phyloP scores from a whole-genome alignment of 2,113 vertebrate species.

The Poeciliopsis turrubarensis region DNA sequence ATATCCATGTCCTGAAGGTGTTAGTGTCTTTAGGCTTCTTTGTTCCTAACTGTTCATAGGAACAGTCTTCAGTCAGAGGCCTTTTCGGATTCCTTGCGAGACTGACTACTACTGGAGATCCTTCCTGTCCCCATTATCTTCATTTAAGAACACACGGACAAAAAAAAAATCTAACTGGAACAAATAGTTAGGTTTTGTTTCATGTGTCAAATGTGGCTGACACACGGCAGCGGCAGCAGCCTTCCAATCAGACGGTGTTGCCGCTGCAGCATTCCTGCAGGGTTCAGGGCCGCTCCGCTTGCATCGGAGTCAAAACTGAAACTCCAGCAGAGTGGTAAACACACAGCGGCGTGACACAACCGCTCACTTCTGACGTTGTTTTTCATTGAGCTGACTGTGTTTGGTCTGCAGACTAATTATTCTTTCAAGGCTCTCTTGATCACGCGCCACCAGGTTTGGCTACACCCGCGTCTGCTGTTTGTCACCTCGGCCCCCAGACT shows the following conservation, averaged over 20 bases:
- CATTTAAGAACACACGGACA: no score
- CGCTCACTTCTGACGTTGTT: constrained; percentile 30
- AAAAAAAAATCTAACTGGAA: no score
- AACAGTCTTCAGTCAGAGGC: no score
- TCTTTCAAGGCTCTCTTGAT: constrained; percentile 47
- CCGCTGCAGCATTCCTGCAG: not conserved
- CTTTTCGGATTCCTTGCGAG: no score
- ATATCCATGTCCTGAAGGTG: constrained; percentile 83
- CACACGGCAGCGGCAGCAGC: not conserved
- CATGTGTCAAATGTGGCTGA: no score
- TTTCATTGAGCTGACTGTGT: constrained; percentile 45
- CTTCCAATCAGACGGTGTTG: not conserved
- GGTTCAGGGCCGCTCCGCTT: not conserved
- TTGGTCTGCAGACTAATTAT: constrained; percentile 60
- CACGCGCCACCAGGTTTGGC: constrained; percentile 15
- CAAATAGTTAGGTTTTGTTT: no score
- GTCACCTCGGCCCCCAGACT: not conserved
- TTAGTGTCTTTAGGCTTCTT: constrained; percentile 78
- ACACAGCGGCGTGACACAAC: constrained; percentile 22
- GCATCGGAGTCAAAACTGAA: not conserved
- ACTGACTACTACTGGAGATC: no score
- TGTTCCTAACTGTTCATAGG: constrained; percentile 27
- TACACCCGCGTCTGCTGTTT: constrained; percentile 24
- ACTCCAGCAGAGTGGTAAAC: constrained; percentile 15
- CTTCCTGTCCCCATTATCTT: no score